Conservation (phyloP, 2,888 invertebrate species). For the Hypsopygia costalis region DNA sequence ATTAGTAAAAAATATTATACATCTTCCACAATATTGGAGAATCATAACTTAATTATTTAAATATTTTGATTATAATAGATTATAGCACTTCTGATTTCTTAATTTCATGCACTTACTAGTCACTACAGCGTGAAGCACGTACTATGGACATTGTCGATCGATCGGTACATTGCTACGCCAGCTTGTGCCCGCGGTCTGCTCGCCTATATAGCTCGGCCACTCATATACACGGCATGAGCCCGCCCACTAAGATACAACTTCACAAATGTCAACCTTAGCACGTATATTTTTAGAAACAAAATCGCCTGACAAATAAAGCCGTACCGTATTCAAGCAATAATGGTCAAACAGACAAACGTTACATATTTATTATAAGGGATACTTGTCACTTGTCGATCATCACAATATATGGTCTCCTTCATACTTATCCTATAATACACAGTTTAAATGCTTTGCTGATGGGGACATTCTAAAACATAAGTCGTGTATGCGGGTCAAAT, state of each 20-base stretch:
- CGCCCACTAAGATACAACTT: too few relatives aligned
- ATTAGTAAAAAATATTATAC: conserved; percentile 81
- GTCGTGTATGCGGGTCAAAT: conserved; percentile 15
- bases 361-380: conserved; percentile 15
- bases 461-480: conserved; percentile 34
- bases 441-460: conserved; percentile 63
- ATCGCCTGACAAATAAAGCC: too few relatives aligned
- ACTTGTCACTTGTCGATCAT: conserved; percentile 18
- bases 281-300: neutral
- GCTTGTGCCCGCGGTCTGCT: conserved; percentile 3
- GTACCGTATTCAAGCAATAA: conserved; percentile 11
- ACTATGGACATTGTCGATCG: conserved; percentile 29
- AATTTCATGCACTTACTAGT: conserved; percentile 60
- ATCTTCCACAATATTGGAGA: conserved; percentile 81
- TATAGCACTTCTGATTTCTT: conserved; percentile 74
- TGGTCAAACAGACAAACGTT: conserved; percentile 10
- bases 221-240: too few relatives aligned
- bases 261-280: too few relatives aligned
- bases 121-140: conserved; percentile 70
- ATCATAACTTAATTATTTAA: conserved; percentile 78
- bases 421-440: conserved; percentile 53
- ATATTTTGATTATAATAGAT: conserved; percentile 78
- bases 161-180: conserved; percentile 6
- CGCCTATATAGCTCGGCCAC: neutral
- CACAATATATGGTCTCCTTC: conserved; percentile 36